A percentile compares a stretch with the other conserved stretches of the same genome.
Evolutionary conservation across 1,140 invertebrate genomes (phyloP).

Genomic region (Lepidurus couesii): DNA sequence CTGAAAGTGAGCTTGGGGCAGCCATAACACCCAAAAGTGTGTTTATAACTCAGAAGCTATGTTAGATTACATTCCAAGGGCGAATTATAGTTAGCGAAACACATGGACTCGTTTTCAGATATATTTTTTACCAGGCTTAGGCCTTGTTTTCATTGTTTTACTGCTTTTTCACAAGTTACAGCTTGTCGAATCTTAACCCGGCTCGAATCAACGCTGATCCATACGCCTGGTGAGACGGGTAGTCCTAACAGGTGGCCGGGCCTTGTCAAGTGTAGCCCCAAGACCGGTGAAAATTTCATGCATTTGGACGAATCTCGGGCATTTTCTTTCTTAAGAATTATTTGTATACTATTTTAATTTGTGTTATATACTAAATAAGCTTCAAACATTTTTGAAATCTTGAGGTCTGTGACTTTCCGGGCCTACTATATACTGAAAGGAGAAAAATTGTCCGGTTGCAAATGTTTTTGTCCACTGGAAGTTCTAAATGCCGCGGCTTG

Average conservation of each 20-base stretch:
- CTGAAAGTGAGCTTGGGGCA: neutral
- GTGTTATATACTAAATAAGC: too few species aligned
- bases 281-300: neutral
- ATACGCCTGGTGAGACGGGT: neutral
- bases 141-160: neutral
- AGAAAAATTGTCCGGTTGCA: neutral
- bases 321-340: neutral
- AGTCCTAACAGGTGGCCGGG: slow-evolving; percentile 6
- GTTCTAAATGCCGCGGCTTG: neutral
- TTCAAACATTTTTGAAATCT: too few species aligned
- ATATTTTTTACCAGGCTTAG: neutral
- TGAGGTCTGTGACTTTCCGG: too few species aligned
- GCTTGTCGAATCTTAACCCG: neutral
- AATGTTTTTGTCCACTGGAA: neutral
- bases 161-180: neutral
- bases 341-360: too few species aligned
- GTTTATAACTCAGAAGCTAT: neutral
- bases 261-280: neutral
- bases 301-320: neutral
- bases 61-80: neutral
- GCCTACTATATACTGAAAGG: neutral
- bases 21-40: neutral
- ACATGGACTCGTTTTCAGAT: neutral
- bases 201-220: neutral
- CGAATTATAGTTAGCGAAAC: neutral